These are phyloP conservation scores for Tiaroga cobitis DNA, from an alignment of 2,797 vertebrate species.

Conservation along the genomic window DNA sequence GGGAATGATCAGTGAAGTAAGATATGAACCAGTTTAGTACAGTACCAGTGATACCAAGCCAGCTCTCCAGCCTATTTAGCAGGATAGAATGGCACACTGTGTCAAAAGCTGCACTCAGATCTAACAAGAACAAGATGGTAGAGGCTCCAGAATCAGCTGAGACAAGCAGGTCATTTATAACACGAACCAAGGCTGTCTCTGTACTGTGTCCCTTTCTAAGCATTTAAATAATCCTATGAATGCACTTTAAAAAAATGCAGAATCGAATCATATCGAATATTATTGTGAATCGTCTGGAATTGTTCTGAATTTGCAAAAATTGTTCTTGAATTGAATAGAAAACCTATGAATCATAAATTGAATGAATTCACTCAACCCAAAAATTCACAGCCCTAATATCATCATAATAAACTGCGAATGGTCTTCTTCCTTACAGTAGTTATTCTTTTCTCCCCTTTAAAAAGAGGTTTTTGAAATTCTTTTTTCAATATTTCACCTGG, in stretches of 20 bases:
- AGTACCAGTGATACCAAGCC: no score
- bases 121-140: no score
- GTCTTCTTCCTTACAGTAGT: background rate
- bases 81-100: no score
- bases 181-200: no score
- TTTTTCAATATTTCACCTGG: slow-evolving; percentile 81
- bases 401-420: background rate
- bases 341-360: background rate
- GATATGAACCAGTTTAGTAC: no score
- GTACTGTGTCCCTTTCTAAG: no score
- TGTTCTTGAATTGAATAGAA: background rate
- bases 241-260: background rate
- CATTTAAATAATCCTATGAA: background rate
- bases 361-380: background rate
- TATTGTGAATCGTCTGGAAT: background rate
- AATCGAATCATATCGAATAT: background rate
- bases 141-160: no score
- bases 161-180: no score
- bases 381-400: background rate
- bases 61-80: no score
- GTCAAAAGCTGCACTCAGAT: no score
- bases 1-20: no score
- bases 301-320: background rate
- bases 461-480: background rate
- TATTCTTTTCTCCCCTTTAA: no score